phyloP scores from a whole-genome alignment of 2,888 invertebrate species.

The Tetrapedia diversipes region DNA sequence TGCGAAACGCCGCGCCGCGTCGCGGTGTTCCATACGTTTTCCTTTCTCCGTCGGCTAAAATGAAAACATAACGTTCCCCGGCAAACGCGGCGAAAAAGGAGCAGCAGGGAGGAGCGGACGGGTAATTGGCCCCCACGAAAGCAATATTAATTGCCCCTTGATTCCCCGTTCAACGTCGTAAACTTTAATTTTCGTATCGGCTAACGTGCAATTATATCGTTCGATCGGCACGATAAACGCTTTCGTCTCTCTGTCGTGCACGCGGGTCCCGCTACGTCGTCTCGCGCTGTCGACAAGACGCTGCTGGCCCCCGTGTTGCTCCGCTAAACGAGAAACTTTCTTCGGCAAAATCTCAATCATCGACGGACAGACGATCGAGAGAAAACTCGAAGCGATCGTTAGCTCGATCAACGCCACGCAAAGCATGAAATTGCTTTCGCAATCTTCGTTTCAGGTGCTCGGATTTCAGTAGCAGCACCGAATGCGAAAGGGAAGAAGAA shows the following conservation, averaged over 20 bases:
- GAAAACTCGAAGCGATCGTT: not conserved
- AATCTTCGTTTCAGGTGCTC: not conserved
- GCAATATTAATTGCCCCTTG: constrained; percentile 47
- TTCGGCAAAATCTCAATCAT: constrained; percentile 14
- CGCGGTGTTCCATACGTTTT: constrained; percentile 46
- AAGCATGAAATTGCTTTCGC: not conserved
- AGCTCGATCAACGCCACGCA: not conserved
- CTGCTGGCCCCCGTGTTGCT: not conserved
- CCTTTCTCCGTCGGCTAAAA: constrained; percentile 43
- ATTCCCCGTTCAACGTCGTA: constrained; percentile 26
- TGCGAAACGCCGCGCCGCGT: constrained; percentile 41
- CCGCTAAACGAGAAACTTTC: not conserved
- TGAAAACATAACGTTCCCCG: constrained; percentile 50
- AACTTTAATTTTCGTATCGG: constrained; percentile 55
- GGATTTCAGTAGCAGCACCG: not conserved
- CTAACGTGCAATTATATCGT: constrained; percentile 54
- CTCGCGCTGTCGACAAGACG: constrained; percentile 13
- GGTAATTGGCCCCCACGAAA: constrained; percentile 37
- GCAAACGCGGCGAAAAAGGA: constrained; percentile 21
- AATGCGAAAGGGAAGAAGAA: too few relatives aligned
- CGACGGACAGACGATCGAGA: not conserved
- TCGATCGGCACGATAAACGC: constrained; percentile 46
- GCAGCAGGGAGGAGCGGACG: not conserved
- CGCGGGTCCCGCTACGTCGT: not conserved
- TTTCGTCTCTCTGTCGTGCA: constrained; percentile 4